Conservation (phyloP, 2,113 vertebrate genomes). For the Onychorhynchus coronatus region DNA sequence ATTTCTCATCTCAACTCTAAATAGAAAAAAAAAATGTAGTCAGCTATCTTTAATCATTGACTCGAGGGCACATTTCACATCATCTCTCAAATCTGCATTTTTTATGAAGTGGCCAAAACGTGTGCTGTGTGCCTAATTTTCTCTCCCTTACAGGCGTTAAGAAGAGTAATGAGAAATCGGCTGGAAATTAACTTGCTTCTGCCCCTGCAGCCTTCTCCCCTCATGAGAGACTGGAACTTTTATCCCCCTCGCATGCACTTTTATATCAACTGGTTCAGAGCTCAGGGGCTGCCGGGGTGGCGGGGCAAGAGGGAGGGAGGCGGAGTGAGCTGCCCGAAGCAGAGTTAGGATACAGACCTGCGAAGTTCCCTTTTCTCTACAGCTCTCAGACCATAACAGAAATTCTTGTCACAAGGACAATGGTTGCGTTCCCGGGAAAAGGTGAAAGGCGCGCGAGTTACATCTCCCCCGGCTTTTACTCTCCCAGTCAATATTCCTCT, state of each 20-base stretch:
- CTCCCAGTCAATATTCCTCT: not conserved
- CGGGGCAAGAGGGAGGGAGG: not conserved
- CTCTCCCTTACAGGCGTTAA: constrained; percentile 65
- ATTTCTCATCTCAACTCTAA: constrained; percentile 54
- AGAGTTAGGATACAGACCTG: not conserved
- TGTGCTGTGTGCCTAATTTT: constrained; percentile 72
- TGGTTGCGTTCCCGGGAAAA: constrained; percentile 2
- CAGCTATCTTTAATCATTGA: constrained; percentile 83
- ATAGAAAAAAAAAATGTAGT: constrained; percentile 55
- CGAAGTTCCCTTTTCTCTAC: constrained; percentile 38
- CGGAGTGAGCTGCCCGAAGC: not conserved
- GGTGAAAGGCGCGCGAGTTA: constrained; percentile 32
- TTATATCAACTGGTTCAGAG: constrained; percentile 4
- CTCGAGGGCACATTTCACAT: constrained; percentile 85
- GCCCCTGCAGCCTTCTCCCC: constrained; percentile 39
- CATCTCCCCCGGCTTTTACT: not conserved
- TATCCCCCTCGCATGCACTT: not conserved
- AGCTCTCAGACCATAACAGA: constrained; percentile 36
- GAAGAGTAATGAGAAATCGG: constrained; percentile 67
- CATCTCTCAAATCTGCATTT: constrained; percentile 86
- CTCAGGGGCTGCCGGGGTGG: not conserved
- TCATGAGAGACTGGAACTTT: constrained; percentile 26
- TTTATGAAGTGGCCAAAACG: constrained; percentile 80
- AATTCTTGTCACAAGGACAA: constrained; percentile 33
- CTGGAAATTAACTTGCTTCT: constrained; percentile 66